Conservation (phyloP, 2,797 vertebrate genomes). For the Lithobates pipiens region DNA sequence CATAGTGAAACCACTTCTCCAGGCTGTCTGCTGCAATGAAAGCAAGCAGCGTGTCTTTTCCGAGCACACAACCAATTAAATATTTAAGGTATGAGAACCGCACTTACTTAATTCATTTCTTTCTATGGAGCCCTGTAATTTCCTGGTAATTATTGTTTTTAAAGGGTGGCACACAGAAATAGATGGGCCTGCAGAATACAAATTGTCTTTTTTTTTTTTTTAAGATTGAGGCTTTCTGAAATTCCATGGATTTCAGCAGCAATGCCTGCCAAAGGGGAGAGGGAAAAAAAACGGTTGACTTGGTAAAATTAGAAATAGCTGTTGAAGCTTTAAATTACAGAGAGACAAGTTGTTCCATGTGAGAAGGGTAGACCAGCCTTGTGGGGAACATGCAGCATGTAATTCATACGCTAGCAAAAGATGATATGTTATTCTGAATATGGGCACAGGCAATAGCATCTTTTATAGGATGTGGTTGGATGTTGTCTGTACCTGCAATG, state of each 20-base stretch:
- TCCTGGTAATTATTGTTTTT: constrained; percentile 61
- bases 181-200: constrained; percentile 50
- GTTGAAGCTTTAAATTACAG: constrained; percentile 57
- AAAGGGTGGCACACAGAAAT: constrained; percentile 58
- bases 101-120: constrained; percentile 52
- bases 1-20: constrained; percentile 51
- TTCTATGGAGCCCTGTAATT: constrained; percentile 50
- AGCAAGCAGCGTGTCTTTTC: constrained; percentile 42
- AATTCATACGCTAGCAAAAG: constrained; percentile 46
- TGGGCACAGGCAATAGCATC: constrained; percentile 21
- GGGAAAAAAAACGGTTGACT: constrained; percentile 53
- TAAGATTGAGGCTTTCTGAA: constrained; percentile 53
- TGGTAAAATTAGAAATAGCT: constrained; percentile 60
- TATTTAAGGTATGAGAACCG: constrained; percentile 59
- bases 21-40: constrained; percentile 19
- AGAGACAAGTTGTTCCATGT: constrained; percentile 16
- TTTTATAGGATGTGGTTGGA: constrained; percentile 39
- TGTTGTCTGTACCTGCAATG: constrained; percentile 30
- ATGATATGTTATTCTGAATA: constrained; percentile 53
- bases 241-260: constrained; percentile 58
- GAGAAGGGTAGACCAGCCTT: constrained; percentile 19
- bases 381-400: constrained; percentile 41
- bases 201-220: constrained; percentile 46
- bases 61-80: constrained; percentile 56
- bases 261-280: constrained; percentile 37